Base-by-base conservation (phyloP, 2,888 invertebrate genomes). In the Uloborus plumipes region DNA sequence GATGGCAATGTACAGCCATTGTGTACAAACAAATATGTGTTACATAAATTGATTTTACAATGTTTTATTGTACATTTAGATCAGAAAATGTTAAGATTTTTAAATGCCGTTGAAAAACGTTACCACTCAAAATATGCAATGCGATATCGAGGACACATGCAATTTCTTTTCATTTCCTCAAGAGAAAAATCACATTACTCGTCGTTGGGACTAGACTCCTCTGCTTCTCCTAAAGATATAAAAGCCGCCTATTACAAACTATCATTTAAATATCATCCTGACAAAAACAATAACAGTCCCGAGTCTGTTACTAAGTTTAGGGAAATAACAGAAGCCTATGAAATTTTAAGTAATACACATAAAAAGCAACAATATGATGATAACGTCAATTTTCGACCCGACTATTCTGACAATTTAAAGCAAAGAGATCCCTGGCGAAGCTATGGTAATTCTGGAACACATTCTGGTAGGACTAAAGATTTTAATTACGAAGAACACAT, bases 221-320 rank as follows among this genome's bases (percentile, higher is more conserved):
- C 91, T 79, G 94, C 96, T 0, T 95, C 94, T 0, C 94, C 94
- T 86, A 89, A 87, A 84, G 95, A 97, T 87, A 94, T 98, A 49
- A 98, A 98, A 90, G 89, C 93, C 2, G 95, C 97, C 0, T 98
- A 96, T 89, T 98, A 96, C 87, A 92, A 93, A 88, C 90, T 97
- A 53, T 95, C 96, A 0, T 96, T 94, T 91, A 84, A 93, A 26
- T 94, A 94, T 89, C 98, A 98, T 90, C 98, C 98, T 0, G 98
- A 98, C 88, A 92, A 91, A 87, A 94, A 94, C 87, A 91, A 92
- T 86, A 93, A 93, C 74, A 91, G 90, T 72, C 91, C 91, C 31
- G 87, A 86, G 51, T 92, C 93, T 13, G 90, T 90, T 0, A 90
- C 90, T 47, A 94, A 93, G 87, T 97, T 97, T 89, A 92, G 94